A percentile compares a stretch with the other conserved stretches of the same genome.
phyloP scores from a whole-genome alignment of 2,888 invertebrate species.

The Cephus nigrinus region DNA sequence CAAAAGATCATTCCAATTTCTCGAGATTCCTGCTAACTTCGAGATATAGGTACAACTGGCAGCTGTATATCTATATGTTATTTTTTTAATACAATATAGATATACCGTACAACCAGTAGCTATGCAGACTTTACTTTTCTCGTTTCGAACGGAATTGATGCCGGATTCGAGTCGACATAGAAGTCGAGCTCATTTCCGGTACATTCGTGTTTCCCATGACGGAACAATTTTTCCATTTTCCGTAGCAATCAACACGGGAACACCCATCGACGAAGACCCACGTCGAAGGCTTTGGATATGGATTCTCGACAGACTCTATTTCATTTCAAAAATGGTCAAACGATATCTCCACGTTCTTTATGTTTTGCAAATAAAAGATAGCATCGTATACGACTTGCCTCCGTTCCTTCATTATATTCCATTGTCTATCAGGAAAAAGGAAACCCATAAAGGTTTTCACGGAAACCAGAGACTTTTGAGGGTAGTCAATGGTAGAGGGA shows the following conservation, averaged over 20 bases:
- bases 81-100: background rate
- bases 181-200: constrained; percentile 35
- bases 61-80: background rate
- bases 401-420: background rate
- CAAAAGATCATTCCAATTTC: background rate
- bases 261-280: background rate
- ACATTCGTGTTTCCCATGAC: constrained; percentile 17
- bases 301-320: constrained; percentile 15
- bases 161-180: background rate
- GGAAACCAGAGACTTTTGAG: background rate
- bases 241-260: constrained; percentile 31
- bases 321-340: constrained; percentile 4
- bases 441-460: background rate
- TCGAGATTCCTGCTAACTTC: background rate
- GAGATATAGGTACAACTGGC: background rate
- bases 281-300: background rate
- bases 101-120: background rate
- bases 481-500: background rate
- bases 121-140: background rate
- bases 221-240: constrained; percentile 41
- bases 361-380: background rate
- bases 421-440: background rate
- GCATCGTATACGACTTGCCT: background rate
- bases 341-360: background rate
- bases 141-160: background rate